Conservation (phyloP, 92 coral and sea anemone species). For the Epizoanthus rinbou region DNA sequence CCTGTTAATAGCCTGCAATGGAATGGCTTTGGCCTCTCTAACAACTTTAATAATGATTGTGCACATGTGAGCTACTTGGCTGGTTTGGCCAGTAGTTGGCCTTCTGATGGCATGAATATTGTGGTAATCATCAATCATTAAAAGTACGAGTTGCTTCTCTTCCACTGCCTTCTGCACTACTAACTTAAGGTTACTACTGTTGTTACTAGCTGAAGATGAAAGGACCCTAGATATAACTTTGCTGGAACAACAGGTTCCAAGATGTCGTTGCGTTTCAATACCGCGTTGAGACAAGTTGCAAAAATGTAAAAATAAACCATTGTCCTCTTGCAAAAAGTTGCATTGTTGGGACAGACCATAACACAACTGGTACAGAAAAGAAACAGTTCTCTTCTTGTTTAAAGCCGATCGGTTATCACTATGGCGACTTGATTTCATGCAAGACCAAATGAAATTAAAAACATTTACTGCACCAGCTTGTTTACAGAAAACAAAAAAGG, state of each 20-base stretch:
- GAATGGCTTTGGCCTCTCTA: conserved; percentile 49
- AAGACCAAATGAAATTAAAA: conserved; percentile 36
- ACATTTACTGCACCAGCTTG: conserved; percentile 35
- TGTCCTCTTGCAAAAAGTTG: conserved; percentile 40
- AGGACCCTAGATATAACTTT: neutral
- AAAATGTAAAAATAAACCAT: conserved; percentile 32
- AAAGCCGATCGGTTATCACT: no score
- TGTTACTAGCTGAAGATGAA: neutral
- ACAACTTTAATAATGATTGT: conserved; percentile 37
- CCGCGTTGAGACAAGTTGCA: conserved; percentile 16
- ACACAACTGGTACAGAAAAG: conserved; percentile 43
- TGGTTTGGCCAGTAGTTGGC: neutral
- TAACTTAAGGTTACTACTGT: neutral
- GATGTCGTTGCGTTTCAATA: conserved; percentile 19
- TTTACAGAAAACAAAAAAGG: neutral
- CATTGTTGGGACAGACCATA: conserved; percentile 16
- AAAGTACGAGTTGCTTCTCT: neutral
- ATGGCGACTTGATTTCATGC: conserved; percentile 35
- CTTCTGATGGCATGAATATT: conserved; percentile 30
- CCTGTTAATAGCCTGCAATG: conserved; percentile 2
- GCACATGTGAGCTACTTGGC: neutral
- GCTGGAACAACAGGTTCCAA: conserved; percentile 16
- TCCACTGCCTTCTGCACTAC: neutral
- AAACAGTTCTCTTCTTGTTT: neutral
- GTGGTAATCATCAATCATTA: conserved; percentile 36